Conservation (phyloP, 1,140 invertebrate genomes). For the Tetraneura akinire region DNA sequence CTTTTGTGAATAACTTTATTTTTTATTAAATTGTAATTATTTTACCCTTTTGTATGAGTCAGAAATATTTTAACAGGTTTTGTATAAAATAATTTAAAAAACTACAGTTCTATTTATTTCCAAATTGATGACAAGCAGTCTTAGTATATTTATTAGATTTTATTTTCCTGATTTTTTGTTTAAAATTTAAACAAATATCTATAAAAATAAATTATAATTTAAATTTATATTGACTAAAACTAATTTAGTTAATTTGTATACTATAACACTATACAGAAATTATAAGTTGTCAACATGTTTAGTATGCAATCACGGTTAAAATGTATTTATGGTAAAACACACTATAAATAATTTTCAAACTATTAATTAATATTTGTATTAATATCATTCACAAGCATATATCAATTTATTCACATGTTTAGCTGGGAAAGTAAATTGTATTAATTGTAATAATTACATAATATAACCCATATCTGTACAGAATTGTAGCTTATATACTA, state of each 20-base stretch:
- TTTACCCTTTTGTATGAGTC: not conserved
- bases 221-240: not conserved
- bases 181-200: not conserved
- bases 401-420: not conserved
- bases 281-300: not conserved
- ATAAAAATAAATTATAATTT: not conserved
- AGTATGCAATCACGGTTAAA: not conserved
- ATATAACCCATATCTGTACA: conserved; percentile 9
- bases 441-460: not conserved
- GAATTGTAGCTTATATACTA: not conserved
- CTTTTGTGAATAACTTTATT: not conserved
- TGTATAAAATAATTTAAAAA: conserved; percentile 11
- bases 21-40: conserved; percentile 26
- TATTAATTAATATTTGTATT: not conserved
- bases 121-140: not conserved
- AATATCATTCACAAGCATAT: not conserved
- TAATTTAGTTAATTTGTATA: not conserved
- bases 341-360: not conserved
- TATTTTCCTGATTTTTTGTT: not conserved
- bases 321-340: conserved; percentile 7
- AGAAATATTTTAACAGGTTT: not conserved
- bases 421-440: not conserved
- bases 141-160: not conserved
- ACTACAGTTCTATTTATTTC: not conserved
- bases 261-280: not conserved